These are phyloP conservation scores for Geotrupes spiniger DNA, from an alignment of 2,888 invertebrate species.

Conservation along the genomic window DNA sequence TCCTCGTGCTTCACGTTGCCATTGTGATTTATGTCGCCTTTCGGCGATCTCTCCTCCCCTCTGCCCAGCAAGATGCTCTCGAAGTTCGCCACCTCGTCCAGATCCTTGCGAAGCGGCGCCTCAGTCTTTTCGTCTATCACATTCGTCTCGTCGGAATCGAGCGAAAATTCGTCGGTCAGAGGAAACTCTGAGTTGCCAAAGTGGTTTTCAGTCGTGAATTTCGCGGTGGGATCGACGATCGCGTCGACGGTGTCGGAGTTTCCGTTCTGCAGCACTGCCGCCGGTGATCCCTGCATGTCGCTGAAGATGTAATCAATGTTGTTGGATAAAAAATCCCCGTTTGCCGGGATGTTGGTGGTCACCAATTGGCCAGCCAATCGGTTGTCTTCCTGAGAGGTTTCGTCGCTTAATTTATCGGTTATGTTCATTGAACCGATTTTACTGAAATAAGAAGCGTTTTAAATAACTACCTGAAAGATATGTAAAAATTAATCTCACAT, in stretches of 20 bases:
- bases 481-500: too few relatives aligned
- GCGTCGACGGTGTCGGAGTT: constrained; percentile 2
- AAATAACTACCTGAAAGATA: too few relatives aligned
- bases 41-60: constrained; percentile 9
- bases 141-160: neutral
- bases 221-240: too few relatives aligned
- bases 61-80: constrained; percentile 29
- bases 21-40: constrained; percentile 29
- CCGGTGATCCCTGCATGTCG: constrained; percentile 23
- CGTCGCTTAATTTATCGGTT: constrained; percentile 11
- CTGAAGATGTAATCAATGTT: constrained; percentile 45
- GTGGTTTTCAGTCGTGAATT: too few relatives aligned
- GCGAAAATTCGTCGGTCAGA: neutral
- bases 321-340: constrained; percentile 34
- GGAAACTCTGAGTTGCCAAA: too few relatives aligned
- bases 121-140: constrained; percentile 1
- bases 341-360: constrained; percentile 15
- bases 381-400: constrained; percentile 21
- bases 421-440: constrained; percentile 21
- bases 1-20: constrained; percentile 31
- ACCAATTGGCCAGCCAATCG: constrained; percentile 13
- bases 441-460: constrained; percentile 12
- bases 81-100: constrained; percentile 24
- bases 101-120: neutral
- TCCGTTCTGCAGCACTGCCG: neutral